Base-by-base conservation (phyloP, 1,140 invertebrate species). In the Drosophila seguyi region DNA sequence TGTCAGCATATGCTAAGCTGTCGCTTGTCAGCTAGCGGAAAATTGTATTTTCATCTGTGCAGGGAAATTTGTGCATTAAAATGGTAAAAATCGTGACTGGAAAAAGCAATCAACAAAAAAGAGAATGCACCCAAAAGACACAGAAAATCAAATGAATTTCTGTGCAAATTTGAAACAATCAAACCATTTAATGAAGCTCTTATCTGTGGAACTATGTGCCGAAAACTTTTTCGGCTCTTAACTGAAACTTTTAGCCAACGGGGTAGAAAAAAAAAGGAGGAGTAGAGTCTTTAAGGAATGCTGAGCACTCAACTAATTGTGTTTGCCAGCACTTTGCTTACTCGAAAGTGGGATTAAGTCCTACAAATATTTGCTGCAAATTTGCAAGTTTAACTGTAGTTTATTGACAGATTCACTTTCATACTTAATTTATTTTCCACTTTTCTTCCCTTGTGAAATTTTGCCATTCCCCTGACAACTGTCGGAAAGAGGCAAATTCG, bases 231-330 rank as follows among this genome's bases (percentile, higher is more conserved):
- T 6, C n/a, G 22, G 34, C n/a, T 71, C 53, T 41, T 18, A 36
- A 22, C 27, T 25, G 11, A 50, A 59, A 72, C 42, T 62, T 63
- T 52, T 25, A 14, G 45, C 25, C 38, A 42, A 52, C n/a, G 3
- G 13, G 10, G 13, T 4, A 4, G 27, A 3, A 50, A 38, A 18
- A 25, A 25, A 22, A 25, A 38, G 39, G 6, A 27, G 18, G 11
- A 42, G 59, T 50, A 50, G 36, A 42, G 50, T 72, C 55, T 59
- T 58, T 41, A 31, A 55, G 38, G 62, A 67, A 69, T 67, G 38
- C 47, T 66, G 31, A 67, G 58, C 65, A 58, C 63, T 73, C 45
- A 59, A 73, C 73, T 81, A 81, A 82, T 74, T 81, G 79, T 78
- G 66, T 78, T 82, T 82, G 68, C 66, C 29, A 22, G 66, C 68